Base-by-base conservation (phyloP, 2,113 vertebrate genomes). In the Plotosus lineatus region DNA sequence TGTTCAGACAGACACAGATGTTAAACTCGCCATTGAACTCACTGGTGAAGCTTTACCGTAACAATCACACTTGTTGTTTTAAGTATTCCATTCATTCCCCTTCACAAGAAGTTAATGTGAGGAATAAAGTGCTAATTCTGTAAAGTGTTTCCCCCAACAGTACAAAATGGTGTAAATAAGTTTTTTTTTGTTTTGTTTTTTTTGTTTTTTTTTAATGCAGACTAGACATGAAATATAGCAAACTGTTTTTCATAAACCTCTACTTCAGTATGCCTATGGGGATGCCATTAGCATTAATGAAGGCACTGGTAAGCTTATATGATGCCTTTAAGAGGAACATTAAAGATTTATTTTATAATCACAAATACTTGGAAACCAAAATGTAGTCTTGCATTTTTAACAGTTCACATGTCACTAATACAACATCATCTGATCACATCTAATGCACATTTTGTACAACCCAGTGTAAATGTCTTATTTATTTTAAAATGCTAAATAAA, bases 11-110 rank as follows among this genome's bases (percentile, higher is more conserved):
- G 88, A 91, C 68, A 92, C 90, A 83, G 92, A 90, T 82, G 89
- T 81, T 87, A 92, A 89, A 83, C 86, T 98, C 61, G 85, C 87
- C 81, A 87, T 99, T 88, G 94, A 89, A 44, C 94, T 99, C 3
- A 87, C 86, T 73, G 98, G 95, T 92, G 96, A 95, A 91, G 95
- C 95, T 80, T 46, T 89, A 82, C 84, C 85, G 23, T 92, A 85
- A 33, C 46, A 6, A 10, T 6, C 10, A 12, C 69, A 11, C 26
- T 51, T 17, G 3, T n/a, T 42, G 21, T 17, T 42, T 19, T 51
- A 17, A 65, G 33, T 10, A 38, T 48, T 63, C 14, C 6, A 3
- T 26, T 12, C 28, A 53, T 36, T 53, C 12, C 48, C 2, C 15
- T 73, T 5, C 9, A 15, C 11, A 28, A 44, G 61, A 80, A 9